Conservation (phyloP, 2,113 vertebrate species). For the Sander vitreus region DNA sequence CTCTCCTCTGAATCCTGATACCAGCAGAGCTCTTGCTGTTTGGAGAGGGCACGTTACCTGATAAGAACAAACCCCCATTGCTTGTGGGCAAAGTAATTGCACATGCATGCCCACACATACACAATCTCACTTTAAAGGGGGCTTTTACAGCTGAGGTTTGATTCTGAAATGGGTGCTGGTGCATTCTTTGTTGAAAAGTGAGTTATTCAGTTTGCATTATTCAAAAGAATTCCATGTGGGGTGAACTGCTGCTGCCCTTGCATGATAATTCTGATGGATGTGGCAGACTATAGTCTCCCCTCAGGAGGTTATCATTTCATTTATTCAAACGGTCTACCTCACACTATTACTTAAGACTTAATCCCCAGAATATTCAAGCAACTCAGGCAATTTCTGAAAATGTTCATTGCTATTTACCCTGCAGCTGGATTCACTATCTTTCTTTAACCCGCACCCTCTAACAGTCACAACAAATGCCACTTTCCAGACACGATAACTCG, state of each 20-base stretch:
- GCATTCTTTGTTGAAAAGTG: constrained; percentile 2
- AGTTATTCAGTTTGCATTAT: constrained; percentile 1
- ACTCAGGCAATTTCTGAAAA: not conserved
- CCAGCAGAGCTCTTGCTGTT: constrained; percentile 8
- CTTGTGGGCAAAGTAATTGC: not conserved
- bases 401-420: not conserved
- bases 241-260: not conserved
- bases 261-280: constrained; percentile 23
- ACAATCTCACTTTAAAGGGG: not conserved
- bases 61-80: constrained; percentile 37
- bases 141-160: not conserved
- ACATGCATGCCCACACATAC: not conserved
- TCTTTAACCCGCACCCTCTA: not conserved
- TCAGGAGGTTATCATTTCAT: constrained; percentile 8
- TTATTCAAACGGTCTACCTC: constrained; percentile 7
- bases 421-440: not conserved
- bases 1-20: constrained; percentile 50
- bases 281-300: not conserved
- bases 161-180: not conserved
- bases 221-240: not conserved
- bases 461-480: constrained; percentile 54
- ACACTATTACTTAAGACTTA: constrained; percentile 3
- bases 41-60: constrained; percentile 22
- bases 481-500: constrained; percentile 52
- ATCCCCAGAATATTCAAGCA: not conserved